Percentiles rank a stretch among this genome's conserved stretches.
Evolutionary conservation across 2,888 invertebrate species (phyloP).

Genomic region (Sinhomidia bicolor): DNA sequence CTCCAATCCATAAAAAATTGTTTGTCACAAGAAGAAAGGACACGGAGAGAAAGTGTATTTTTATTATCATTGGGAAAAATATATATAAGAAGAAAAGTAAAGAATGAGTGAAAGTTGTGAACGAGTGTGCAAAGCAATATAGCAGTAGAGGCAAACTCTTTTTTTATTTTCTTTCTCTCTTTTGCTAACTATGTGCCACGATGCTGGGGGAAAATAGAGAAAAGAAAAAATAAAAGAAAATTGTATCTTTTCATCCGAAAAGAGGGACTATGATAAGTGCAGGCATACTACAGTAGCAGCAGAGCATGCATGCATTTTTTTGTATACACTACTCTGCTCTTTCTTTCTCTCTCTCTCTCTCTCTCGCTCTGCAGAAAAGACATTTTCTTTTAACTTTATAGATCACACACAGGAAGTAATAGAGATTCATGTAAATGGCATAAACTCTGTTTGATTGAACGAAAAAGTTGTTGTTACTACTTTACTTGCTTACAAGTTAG

Average conservation of each 20-base stretch:
- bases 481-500: too few relatives aligned
- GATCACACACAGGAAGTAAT: constrained; percentile 66
- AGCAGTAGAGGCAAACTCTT: too few relatives aligned
- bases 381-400: neutral
- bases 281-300: too few relatives aligned
- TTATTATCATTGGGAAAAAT: constrained; percentile 32
- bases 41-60: constrained; percentile 34
- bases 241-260: constrained; percentile 2
- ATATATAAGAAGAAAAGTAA: neutral
- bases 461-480: constrained; percentile 62
- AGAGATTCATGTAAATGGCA: constrained; percentile 72
- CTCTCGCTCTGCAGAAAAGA: neutral
- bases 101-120: constrained; percentile 18
- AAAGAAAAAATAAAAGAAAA: too few relatives aligned
- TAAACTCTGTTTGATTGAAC: constrained; percentile 71
- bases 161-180: too few relatives aligned
- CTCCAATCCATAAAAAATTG: constrained; percentile 56
- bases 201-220: too few relatives aligned
- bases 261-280: neutral
- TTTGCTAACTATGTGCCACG: too few relatives aligned
- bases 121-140: too few relatives aligned
- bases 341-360: too few relatives aligned
- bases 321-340: too few relatives aligned
- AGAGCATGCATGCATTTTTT: too few relatives aligned
- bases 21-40: constrained; percentile 51